These are phyloP conservation scores for Dromococcyx pavoninus DNA, from an alignment of 2,797 vertebrate species.

Conservation along the genomic window DNA sequence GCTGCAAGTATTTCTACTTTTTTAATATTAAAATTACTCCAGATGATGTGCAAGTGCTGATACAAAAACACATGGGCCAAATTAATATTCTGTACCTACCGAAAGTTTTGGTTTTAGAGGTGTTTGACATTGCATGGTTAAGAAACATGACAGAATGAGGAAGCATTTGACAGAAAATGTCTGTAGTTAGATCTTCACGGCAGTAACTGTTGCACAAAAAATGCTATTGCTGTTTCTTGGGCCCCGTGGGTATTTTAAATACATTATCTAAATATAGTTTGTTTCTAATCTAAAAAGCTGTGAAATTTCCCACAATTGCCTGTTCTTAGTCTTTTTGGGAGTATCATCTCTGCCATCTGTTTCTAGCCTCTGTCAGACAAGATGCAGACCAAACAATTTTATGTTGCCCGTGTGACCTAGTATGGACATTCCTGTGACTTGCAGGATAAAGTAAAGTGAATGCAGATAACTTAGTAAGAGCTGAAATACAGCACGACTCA, in stretches of 20 bases:
- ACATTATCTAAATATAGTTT: neutral
- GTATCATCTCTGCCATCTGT: neutral
- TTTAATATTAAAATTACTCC: neutral
- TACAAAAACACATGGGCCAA: neutral
- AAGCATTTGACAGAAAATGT: neutral
- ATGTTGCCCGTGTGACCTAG: neutral
- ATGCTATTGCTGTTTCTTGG: neutral
- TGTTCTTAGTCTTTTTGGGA: neutral
- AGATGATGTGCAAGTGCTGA: neutral
- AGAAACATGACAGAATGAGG: neutral
- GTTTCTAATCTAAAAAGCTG: constrained; percentile 2
- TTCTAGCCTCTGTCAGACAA: neutral
- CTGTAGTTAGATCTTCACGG: neutral
- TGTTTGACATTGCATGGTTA: neutral
- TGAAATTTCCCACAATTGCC: neutral
- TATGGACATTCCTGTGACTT: neutral
- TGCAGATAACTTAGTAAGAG: neutral
- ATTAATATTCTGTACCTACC: neutral
- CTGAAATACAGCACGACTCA: neutral
- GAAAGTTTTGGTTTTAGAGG: neutral
- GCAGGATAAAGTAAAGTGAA: neutral
- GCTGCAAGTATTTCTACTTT: neutral
- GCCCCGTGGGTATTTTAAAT: neutral
- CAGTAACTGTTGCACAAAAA: neutral
- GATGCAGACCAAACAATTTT: neutral